Evolutionary conservation across 2,797 vertebrate species (phyloP).

Genomic region (Apodemus agrarius): DNA sequence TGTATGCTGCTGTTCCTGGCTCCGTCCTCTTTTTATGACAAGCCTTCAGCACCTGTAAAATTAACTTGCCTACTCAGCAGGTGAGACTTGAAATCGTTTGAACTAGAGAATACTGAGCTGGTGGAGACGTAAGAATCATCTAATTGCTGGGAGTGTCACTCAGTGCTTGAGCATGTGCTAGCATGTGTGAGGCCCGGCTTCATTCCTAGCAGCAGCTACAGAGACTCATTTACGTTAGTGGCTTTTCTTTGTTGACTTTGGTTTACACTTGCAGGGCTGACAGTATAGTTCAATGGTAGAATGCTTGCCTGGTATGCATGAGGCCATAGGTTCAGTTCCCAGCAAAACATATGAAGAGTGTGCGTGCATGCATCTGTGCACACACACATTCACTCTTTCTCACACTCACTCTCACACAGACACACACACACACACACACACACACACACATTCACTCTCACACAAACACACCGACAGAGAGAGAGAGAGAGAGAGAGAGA

Average conservation of each 20-base stretch:
- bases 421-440: too few relatives aligned
- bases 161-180: neutral
- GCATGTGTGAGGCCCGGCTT: neutral
- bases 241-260: neutral
- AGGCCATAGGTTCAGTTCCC: neutral
- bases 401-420: too few relatives aligned
- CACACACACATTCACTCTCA: neutral
- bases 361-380: too few relatives aligned
- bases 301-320: neutral
- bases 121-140: neutral
- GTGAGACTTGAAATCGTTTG: slow-evolving; percentile 7
- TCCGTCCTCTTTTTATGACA: neutral
- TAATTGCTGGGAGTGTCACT: neutral
- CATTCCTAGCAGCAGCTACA: neutral
- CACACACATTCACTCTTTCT: neutral
- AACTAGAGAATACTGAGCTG: neutral
- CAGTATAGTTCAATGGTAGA: neutral
- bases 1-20: too few relatives aligned
- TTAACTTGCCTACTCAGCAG: neutral
- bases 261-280: neutral
- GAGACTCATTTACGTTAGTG: neutral
- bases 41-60: neutral
- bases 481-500: neutral
- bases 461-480: neutral
- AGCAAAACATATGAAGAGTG: neutral